These are phyloP conservation scores for Nyctibius bracteatus DNA, from an alignment of 2,113 vertebrate genomes.

Conservation along the genomic window DNA sequence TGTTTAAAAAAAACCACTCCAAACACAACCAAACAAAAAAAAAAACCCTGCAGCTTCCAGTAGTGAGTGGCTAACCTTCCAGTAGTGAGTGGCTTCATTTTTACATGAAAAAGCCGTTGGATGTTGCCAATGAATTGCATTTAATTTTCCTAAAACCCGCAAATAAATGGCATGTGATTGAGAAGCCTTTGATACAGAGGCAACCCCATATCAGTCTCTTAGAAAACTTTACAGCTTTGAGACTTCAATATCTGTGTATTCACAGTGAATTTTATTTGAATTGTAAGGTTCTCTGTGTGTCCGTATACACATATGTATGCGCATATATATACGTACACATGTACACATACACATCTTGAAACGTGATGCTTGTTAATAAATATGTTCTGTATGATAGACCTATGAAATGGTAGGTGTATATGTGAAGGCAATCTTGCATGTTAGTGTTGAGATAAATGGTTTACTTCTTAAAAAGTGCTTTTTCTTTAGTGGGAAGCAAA, in stretches of 20 bases:
- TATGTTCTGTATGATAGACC: constrained; percentile 62
- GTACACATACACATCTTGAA: not conserved
- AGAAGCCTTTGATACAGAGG: not conserved
- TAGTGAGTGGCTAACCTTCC: not conserved
- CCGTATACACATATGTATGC: not conserved
- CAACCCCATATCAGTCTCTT: not conserved
- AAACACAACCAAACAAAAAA: not conserved
- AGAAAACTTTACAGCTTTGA: not conserved
- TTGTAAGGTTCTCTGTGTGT: constrained; percentile 68
- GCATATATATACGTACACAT: not conserved
- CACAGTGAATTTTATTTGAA: not conserved
- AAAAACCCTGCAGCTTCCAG: not conserved
- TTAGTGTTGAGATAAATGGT: not conserved
- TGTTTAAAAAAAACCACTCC: not conserved
- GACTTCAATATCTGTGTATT: not conserved
- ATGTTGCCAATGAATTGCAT: not conserved
- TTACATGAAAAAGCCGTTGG: not conserved
- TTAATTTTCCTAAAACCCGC: not conserved
- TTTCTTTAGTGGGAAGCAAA: not conserved
- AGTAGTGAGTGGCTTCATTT: not conserved
- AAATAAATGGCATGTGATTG: not conserved
- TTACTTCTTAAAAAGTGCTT: not conserved
- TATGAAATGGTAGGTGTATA: constrained; percentile 64
- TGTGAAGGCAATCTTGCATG: not conserved
- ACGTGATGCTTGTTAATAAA: constrained; percentile 60